phyloP scores from a whole-genome alignment of 2,797 vertebrate genomes.

The Lagodon rhomboides region DNA sequence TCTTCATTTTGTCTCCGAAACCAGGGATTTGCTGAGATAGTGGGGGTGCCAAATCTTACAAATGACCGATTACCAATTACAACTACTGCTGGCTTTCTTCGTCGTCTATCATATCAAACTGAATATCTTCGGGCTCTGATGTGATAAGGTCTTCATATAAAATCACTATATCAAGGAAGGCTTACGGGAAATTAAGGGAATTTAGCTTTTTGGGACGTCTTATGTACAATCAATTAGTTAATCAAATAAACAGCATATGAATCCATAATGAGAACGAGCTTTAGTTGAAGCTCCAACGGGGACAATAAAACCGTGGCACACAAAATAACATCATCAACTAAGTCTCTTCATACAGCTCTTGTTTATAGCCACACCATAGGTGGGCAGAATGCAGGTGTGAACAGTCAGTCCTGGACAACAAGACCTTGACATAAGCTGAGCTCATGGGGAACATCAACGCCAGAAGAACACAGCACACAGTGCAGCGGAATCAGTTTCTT shows the following conservation, averaged over 20 bases:
- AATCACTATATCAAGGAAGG: too few relatives aligned
- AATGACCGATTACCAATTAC: too few relatives aligned
- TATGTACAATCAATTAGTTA: neutral
- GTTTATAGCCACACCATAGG: neutral
- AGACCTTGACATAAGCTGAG: slow-evolving; percentile 12
- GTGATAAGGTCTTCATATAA: too few relatives aligned
- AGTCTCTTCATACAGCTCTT: neutral
- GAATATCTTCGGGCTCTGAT: too few relatives aligned
- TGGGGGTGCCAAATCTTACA: too few relatives aligned
- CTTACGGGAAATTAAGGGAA: neutral
- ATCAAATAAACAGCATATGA: neutral
- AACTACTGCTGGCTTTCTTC: too few relatives aligned
- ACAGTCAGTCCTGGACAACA: neutral
- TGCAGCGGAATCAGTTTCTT: slow-evolving; percentile 32
- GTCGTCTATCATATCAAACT: too few relatives aligned
- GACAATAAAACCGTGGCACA: neutral
- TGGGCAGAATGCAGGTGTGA: neutral
- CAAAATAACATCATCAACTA: neutral
- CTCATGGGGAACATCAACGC: slow-evolving; percentile 13
- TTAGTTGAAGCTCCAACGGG: neutral
- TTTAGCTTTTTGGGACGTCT: neutral
- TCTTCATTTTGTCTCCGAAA: too few relatives aligned
- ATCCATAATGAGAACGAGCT: neutral
- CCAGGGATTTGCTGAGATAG: too few relatives aligned
- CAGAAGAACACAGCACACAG: slow-evolving; percentile 26